Evolutionary conservation across 2,113 vertebrate species (phyloP), one percentile per base, ranked within the genome.

Genomic region (Corapipo altera): DNA sequence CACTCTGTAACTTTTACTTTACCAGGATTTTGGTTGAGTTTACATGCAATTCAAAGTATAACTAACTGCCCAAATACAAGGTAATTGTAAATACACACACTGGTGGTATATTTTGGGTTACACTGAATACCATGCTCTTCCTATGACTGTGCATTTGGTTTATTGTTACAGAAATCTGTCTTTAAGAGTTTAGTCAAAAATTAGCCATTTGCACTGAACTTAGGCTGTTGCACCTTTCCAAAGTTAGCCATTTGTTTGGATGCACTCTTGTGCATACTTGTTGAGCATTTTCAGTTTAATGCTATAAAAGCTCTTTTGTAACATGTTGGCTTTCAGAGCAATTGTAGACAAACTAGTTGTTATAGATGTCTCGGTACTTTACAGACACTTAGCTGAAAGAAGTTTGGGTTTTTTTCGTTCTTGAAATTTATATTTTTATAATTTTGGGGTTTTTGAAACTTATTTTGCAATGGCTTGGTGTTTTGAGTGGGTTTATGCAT

Each of bases 401-500:
- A 30, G 37, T 93, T 96, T 92, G 75, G 97, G 95, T 85, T 98
- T 96, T 62, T 94, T 97, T 97, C 8, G 88, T 97, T 98, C 93
- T 97, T 96, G 96, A 97, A 98, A 98, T 97, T 97, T 98, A 98
- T 98, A 98, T 98, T 98, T 98, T 98, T 98, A 98, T 98, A 98
- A 97, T 98, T 98, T 98, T 90, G 89, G 96, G 95, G 78, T 77
- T 90, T 84, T 94, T 95, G 76, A 96, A 94, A 95, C 81, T 98
- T 97, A 94, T 92, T 98, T 98, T 97, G 97, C 96, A 73, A 96
- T 97, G 95, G 98, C 98, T 98, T 97, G 71, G 93, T 98, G 97
- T 98, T 98, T 96, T 97, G 96, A 97, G 96, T 98, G 96, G 95
- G 96, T 98, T 97, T 93, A 77, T 46, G 87, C 97, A 82, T 97